Base-by-base conservation (phyloP, 2,797 vertebrate genomes). In the Otolemur crassicaudatus region DNA sequence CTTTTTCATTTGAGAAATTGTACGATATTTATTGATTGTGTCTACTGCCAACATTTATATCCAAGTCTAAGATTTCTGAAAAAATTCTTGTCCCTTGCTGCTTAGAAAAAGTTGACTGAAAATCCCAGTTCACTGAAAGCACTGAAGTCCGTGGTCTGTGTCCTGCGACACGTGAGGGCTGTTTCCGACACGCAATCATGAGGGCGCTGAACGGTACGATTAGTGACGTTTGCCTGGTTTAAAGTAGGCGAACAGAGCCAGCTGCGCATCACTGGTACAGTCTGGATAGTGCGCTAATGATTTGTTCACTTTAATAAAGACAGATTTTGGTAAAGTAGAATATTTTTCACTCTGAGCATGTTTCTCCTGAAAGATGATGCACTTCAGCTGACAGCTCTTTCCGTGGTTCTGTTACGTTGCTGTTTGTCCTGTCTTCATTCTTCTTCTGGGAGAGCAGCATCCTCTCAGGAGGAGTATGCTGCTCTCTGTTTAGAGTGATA, bases 311-410 rank as follows among this genome's bases (percentile, higher is more conserved):
- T 97, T 94, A 96, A 94, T 97, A 93, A 97, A 99, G 98, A 97
- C 98, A 98, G 97, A 96, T 98, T 98, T 97, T 97, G 98, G 99
- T 99, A 99, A 99, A 98, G 98, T 99, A 99, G 99, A 97, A 98
- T 97, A 88, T 98, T 99, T 85, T 98, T 98, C 98, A 98, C 99
- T 98, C 99, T 98, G 98, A 98, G 98, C 99, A 98, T 98, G 98
- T 98, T 98, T 98, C 98, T 99, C 98, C 98, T 98, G 98, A 99
- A 98, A 94, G 97, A 98, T 97, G 98, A 98, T 98, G 98, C 99
- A 99, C 99, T 99, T 98, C 98, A 23, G 97, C 98, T 98, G 99
- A 99, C 98, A 97, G 98, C 98, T 69, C 63, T 97, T 99, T 98
- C 95, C 97, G 98, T 97, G 98, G 99, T 99, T 99, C 98, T 98